Conservation (phyloP, 2,797 vertebrate species). For the Mastacembelus armatus region DNA sequence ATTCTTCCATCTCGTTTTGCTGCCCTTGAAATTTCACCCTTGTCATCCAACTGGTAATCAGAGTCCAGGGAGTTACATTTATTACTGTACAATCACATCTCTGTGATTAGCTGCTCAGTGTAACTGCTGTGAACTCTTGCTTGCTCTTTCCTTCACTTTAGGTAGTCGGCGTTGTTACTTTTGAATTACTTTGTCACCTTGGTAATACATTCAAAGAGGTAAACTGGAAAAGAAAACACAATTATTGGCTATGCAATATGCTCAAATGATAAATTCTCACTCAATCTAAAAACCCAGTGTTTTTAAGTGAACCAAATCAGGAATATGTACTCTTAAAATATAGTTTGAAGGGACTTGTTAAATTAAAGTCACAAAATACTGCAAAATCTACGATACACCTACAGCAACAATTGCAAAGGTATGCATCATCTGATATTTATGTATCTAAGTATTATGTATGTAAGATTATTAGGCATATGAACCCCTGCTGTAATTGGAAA, state of each 20-base stretch:
- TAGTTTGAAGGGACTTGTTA: neutral
- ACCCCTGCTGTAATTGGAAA: constrained; percentile 29
- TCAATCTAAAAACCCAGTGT: neutral
- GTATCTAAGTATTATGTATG: constrained; percentile 35
- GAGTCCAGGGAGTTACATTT: constrained; percentile 56
- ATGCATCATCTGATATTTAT: constrained; percentile 25
- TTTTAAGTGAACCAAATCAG: neutral
- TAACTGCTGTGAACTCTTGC: constrained; percentile 25
- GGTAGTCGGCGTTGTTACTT: constrained; percentile 12
- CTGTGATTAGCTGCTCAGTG: constrained; percentile 55
- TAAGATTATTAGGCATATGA: no score
- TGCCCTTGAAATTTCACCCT: constrained; percentile 64
- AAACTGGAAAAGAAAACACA: constrained; percentile 23
- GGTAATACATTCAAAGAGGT: neutral
- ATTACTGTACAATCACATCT: constrained; percentile 42
- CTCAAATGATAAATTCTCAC: neutral
- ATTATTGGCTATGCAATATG: neutral
- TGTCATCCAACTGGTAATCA: constrained; percentile 62
- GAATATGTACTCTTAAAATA: neutral
- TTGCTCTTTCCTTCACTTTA: constrained; percentile 10
- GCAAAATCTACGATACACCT: neutral
- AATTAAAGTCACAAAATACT: neutral
- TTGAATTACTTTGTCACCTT: constrained; percentile 32
- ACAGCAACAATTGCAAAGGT: neutral
- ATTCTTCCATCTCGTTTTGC: constrained; percentile 48